phyloP scores from a whole-genome alignment of 2,113 vertebrate genomes.

The Erythrocercus mccallii region DNA sequence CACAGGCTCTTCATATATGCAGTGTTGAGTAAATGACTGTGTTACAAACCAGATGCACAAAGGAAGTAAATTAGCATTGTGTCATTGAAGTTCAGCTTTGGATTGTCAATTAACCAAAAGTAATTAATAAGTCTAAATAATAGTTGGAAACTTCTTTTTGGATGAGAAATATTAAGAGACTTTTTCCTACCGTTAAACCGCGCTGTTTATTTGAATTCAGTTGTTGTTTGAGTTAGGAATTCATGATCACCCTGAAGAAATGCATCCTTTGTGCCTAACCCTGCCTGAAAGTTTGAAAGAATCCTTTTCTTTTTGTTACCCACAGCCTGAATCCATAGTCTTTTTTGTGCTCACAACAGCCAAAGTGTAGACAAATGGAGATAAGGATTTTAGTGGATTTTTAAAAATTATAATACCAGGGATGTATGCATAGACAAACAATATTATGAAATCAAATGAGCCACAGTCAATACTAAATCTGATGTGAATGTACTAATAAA shows the following conservation, averaged over 20 bases:
- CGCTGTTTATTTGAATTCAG: neutral
- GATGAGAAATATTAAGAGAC: neutral
- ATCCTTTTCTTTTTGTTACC: neutral
- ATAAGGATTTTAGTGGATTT: neutral
- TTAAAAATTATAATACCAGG: neutral
- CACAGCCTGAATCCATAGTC: neutral
- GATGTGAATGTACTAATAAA: neutral
- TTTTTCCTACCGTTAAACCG: neutral
- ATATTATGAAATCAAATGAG: neutral
- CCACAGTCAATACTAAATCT: neutral
- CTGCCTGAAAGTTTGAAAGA: neutral
- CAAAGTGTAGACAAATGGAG: neutral
- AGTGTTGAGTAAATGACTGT: neutral
- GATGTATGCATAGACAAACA: neutral
- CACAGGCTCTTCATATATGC: neutral
- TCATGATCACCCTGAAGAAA: neutral
- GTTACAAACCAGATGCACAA: neutral
- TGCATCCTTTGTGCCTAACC: neutral
- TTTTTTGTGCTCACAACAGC: neutral
- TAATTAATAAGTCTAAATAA: neutral
- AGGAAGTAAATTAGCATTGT: neutral
- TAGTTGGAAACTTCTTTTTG: neutral
- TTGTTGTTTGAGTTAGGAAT: neutral
- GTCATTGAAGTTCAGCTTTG: neutral
- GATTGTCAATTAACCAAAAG: neutral